Evolutionary conservation across 64 coral and sea anemone genomes (phyloP).

Genomic region (Montipora sp.): DNA sequence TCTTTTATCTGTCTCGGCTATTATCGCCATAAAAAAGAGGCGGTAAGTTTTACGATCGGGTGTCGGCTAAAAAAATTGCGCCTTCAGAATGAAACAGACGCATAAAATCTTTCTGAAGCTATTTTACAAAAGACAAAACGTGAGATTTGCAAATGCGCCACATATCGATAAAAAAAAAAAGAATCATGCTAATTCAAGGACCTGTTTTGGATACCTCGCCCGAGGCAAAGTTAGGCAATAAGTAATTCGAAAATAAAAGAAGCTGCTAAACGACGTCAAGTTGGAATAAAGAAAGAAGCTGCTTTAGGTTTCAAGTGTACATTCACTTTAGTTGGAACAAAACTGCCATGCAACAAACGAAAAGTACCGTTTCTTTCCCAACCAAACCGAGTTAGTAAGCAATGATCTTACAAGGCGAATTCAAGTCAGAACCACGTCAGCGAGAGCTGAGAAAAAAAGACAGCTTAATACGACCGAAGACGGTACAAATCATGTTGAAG

Average conservation of each 20-base stretch:
- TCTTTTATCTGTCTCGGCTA: slow-evolving; percentile 21
- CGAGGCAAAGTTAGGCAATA: neutral
- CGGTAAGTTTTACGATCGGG: neutral
- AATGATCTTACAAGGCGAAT: too few relatives aligned
- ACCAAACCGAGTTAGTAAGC: too few relatives aligned
- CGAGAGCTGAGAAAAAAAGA: too few relatives aligned
- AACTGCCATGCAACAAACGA: too few relatives aligned
- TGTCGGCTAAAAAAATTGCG: too few relatives aligned
- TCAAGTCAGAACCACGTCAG: too few relatives aligned
- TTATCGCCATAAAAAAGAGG: slow-evolving; percentile 20
- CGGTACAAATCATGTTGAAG: too few relatives aligned
- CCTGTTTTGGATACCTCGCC: neutral
- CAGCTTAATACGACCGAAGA: too few relatives aligned
- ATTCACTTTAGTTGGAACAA: neutral
- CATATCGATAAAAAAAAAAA: neutral
- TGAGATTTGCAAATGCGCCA: neutral
- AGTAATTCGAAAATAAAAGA: neutral
- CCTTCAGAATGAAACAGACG: too few relatives aligned
- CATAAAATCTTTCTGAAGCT: neutral
- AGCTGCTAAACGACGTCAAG: neutral
- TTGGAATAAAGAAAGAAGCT: neutral
- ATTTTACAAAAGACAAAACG: neutral
- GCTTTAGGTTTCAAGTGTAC: neutral
- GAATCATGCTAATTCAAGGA: neutral
- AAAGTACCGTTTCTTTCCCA: too few relatives aligned